Evolutionary conservation across 1,140 invertebrate genomes (phyloP), one percentile per base, ranked within the genome.

Genomic region (Coenobita brevimanus): DNA sequence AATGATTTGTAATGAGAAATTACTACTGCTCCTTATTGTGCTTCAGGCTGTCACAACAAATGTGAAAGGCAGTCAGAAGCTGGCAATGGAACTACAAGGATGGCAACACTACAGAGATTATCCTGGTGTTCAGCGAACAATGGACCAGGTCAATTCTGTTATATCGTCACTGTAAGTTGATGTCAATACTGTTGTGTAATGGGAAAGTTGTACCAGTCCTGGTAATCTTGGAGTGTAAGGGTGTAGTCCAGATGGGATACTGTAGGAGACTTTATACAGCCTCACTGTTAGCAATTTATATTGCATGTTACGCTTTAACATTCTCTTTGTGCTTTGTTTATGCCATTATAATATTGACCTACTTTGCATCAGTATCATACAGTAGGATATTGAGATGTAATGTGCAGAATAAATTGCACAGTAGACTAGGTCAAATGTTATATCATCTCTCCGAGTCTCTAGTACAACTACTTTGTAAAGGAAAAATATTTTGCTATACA

Each of bases 71-170:
- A 80, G 85, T 57, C 85, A 87, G 78, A 87, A 87, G 76, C 13
- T 80, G 2, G 69, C 75, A n/a, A 24, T 13, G 3, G 85, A 87
- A 27, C 85, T 87, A 21, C 64, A 80, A 64, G 85, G 85, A 41
- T 87, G 85, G 85, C 85, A 87, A 30, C 85, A 87, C n/a, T 87
- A 80, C 62, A 27, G 85, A n/a, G 85, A 87, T 46, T 87, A 81
- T 41, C 38, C 33, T 13, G 85, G 85, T 2, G 85, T 87, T 24
- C 76, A 60, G 27, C 76, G 62, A 13, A 87, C 85, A 13, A 87
- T 87, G 57, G 46, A 69, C 17, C 62, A 80, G 46, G 85, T 87
- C 64, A 87, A 87, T 21, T 38, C 60, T 17, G 57, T 30, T n/a
- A 71, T 87, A 33, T 54, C 78, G 17, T 71, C 43, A 24, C 24